phyloP scores from a whole-genome alignment of 2,797 vertebrate species.

The Pseudopleuronectes americanus region DNA sequence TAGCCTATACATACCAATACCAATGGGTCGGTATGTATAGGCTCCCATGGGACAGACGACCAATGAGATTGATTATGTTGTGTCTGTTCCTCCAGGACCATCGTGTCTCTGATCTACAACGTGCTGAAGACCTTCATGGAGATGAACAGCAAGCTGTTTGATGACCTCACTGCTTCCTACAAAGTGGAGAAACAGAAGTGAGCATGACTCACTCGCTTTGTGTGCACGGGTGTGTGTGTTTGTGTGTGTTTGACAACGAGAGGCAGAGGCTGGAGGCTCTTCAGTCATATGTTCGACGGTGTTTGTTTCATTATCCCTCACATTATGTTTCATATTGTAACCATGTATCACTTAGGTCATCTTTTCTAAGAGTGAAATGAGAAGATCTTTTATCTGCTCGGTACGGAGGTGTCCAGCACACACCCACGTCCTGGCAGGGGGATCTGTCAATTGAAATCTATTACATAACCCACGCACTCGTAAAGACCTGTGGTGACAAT shows the following conservation, averaged over 20 bases:
- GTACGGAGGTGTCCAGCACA: no score
- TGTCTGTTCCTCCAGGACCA: conserved; percentile 81
- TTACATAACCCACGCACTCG: no score
- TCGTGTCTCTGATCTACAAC: conserved; percentile 94
- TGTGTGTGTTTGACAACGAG: conserved; percentile 53
- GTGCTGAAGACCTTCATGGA: conserved; percentile 97
- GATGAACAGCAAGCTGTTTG: conserved; percentile 94
- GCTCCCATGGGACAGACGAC: not conserved
- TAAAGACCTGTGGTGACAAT: no score
- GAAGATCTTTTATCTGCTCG: no score
- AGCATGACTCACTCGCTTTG: conserved; percentile 73
- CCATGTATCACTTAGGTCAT: conserved; percentile 56
- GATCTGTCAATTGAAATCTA: no score
- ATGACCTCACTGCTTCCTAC: conserved; percentile 94
- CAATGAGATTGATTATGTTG: conserved; percentile 1
- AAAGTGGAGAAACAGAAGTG: conserved; percentile 96
- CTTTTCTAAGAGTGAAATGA: not conserved
- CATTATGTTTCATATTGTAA: conserved; percentile 44
- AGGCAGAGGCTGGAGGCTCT: conserved; percentile 38
- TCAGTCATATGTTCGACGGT: conserved; percentile 45
- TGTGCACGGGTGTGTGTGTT: conserved; percentile 45
- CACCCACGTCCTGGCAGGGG: no score
- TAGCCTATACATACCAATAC: not conserved
- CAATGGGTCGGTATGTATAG: not conserved
- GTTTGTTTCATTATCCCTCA: conserved; percentile 55